A percentile compares a stretch with the other conserved stretches of the same genome.
phyloP scores from a whole-genome alignment of 2,797 vertebrate species.

The Leuciscus waleckii region DNA sequence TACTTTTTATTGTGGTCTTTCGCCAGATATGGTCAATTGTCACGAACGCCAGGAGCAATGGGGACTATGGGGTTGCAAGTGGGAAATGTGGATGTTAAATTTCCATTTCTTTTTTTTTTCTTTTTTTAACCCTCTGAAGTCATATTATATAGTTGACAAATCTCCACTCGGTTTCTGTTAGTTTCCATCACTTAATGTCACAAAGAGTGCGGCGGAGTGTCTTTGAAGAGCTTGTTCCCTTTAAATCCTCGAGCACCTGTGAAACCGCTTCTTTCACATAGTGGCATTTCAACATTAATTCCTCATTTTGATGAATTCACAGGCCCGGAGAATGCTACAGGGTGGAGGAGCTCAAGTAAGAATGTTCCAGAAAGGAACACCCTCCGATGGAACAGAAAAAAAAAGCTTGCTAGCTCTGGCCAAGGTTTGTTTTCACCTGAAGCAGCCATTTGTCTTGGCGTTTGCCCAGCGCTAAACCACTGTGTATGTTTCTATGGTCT shows the following conservation, averaged over 20 bases:
- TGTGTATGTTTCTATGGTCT: conserved; percentile 84
- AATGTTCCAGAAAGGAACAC: conserved; percentile 65
- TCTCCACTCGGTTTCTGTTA: conserved; percentile 49
- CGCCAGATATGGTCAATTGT: conserved; percentile 59
- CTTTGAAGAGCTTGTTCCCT: conserved; percentile 64
- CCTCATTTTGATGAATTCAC: conserved; percentile 71
- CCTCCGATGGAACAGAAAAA: conserved; percentile 61
- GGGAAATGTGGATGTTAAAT: conserved; percentile 55
- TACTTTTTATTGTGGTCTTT: conserved; percentile 67
- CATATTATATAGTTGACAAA: conserved; percentile 55
- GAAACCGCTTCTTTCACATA: conserved; percentile 63
- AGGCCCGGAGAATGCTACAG: conserved; percentile 62
- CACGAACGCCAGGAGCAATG: conserved; percentile 57
- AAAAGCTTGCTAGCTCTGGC: conserved; percentile 61
- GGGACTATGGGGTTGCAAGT: conserved; percentile 49
- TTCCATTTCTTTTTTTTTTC: conserved; percentile 48
- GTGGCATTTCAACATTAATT: conserved; percentile 69
- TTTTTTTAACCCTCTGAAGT: conserved; percentile 52
- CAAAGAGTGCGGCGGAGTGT: conserved; percentile 55
- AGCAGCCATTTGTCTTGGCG: conserved; percentile 84
- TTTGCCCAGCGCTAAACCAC: conserved; percentile 78
- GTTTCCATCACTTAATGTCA: conserved; percentile 62
- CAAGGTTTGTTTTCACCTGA: conserved; percentile 84
- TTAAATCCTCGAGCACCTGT: conserved; percentile 65
- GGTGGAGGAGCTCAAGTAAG: conserved; percentile 65